These are phyloP conservation scores for Siderastrea radians DNA, from an alignment of 92 coral and sea anemone species.

Conservation along the genomic window DNA sequence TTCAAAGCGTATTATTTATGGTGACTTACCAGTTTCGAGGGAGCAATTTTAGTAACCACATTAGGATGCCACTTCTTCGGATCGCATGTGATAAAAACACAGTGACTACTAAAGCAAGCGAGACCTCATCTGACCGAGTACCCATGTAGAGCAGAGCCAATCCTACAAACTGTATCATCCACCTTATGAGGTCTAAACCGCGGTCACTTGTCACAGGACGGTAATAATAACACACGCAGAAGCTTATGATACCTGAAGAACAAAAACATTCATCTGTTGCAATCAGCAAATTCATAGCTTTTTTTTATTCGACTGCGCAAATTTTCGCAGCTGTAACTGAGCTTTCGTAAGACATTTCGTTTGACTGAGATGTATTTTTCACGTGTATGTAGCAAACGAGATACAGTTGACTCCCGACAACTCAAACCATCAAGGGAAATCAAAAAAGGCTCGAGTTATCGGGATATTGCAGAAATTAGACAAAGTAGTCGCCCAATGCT, in stretches of 20 bases:
- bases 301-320: no score
- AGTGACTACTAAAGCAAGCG: constrained; percentile 74
- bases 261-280: not conserved
- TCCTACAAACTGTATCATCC: constrained; percentile 86
- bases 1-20: not conserved
- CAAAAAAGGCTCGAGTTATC: no score
- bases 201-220: constrained; percentile 93
- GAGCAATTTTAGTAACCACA: constrained; percentile 22
- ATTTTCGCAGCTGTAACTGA: no score
- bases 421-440: no score
- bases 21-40: constrained; percentile 81
- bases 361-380: no score
- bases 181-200: constrained; percentile 91
- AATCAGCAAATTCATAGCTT: no score
- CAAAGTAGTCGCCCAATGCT: no score
- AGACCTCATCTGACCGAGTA: constrained; percentile 85
- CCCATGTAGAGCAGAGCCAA: constrained; percentile 84
- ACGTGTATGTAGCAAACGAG: no score
- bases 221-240: constrained; percentile 92
- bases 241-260: constrained; percentile 83
- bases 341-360: no score
- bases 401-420: no score
- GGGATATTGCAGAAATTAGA: no score
- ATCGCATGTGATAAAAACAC: constrained; percentile 68
- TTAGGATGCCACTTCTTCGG: constrained; percentile 43